A percentile compares a stretch with the other conserved stretches of the same genome.
Conservation (phyloP, 2,888 invertebrate genomes). For the Busseola fusca region DNA sequence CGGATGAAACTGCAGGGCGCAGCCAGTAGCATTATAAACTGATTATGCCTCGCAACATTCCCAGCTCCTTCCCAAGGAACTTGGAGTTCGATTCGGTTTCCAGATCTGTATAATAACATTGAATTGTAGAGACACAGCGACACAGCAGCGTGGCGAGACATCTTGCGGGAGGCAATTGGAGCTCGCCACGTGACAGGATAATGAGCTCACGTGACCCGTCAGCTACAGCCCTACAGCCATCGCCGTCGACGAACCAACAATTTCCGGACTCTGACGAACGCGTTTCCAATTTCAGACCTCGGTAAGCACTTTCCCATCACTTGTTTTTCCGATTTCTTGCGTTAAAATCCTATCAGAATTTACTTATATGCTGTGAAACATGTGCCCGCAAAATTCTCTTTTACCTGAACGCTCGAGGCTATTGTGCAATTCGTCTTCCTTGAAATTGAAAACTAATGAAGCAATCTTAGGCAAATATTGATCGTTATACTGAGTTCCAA, state of each 20-base stretch:
- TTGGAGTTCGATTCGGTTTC: background rate
- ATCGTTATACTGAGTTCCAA: slow-evolving; percentile 22
- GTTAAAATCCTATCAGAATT: slow-evolving; percentile 58
- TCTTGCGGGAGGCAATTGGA: slow-evolving; percentile 64
- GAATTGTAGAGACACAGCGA: slow-evolving; percentile 35
- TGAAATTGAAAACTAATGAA: slow-evolving; percentile 60
- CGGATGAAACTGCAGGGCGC: too few species aligned
- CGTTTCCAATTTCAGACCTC: slow-evolving; percentile 86
- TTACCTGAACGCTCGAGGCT: slow-evolving; percentile 48
- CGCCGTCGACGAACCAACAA: slow-evolving; percentile 77
- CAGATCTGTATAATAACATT: slow-evolving; percentile 34
- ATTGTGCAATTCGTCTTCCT: slow-evolving; percentile 48
- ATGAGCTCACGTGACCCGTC: slow-evolving; percentile 81
- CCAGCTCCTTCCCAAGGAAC: background rate
- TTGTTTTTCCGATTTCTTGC: slow-evolving; percentile 75
- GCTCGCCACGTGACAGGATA: slow-evolving; percentile 74
- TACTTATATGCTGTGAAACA: slow-evolving; percentile 40
- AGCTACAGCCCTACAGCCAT: slow-evolving; percentile 66
- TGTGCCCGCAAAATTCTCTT: slow-evolving; percentile 55
- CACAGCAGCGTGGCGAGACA: slow-evolving; percentile 50
- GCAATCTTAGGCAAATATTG: slow-evolving; percentile 50
- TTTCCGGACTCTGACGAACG: slow-evolving; percentile 84
- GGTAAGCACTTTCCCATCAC: slow-evolving; percentile 81
- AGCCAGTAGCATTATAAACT: background rate
- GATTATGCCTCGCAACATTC: background rate